Conservation (phyloP, 1,140 invertebrate species). For the Acyrthosiphon pisum region DNA sequence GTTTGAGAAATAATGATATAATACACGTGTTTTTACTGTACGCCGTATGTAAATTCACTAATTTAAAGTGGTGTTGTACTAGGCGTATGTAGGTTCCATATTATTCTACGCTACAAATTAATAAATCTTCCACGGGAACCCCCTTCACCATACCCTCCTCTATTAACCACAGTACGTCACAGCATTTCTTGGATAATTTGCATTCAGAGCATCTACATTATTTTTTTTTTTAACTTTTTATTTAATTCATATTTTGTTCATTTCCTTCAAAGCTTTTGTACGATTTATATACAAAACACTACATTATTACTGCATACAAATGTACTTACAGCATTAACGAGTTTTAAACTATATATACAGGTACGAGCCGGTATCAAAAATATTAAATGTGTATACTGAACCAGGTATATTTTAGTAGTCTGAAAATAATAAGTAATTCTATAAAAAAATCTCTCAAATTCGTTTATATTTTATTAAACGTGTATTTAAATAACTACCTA, state of each 20-base stretch:
- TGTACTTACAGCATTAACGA: background rate
- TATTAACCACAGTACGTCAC: background rate
- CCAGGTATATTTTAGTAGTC: background rate
- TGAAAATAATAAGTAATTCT: background rate
- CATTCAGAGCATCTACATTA: background rate
- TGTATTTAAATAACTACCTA: too few species aligned
- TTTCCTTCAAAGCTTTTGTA: background rate
- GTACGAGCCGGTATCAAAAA: background rate
- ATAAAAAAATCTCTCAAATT: background rate
- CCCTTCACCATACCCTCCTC: background rate
- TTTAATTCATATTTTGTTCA: constrained; percentile 1
- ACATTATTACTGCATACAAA: background rate
- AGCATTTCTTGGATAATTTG: background rate
- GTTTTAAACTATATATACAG: background rate
- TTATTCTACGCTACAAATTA: background rate
- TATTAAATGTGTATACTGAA: background rate
- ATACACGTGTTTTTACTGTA: background rate
- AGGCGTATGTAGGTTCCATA: background rate
- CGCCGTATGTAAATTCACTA: background rate
- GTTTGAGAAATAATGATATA: background rate
- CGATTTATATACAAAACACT: background rate
- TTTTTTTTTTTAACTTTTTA: background rate
- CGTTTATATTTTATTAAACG: background rate
- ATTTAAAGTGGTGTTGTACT: constrained; percentile 9
- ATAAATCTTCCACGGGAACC: background rate